These are phyloP conservation scores for Eudyptes chrysolophus DNA, from an alignment of 2,113 vertebrate species.

Conservation along the genomic window DNA sequence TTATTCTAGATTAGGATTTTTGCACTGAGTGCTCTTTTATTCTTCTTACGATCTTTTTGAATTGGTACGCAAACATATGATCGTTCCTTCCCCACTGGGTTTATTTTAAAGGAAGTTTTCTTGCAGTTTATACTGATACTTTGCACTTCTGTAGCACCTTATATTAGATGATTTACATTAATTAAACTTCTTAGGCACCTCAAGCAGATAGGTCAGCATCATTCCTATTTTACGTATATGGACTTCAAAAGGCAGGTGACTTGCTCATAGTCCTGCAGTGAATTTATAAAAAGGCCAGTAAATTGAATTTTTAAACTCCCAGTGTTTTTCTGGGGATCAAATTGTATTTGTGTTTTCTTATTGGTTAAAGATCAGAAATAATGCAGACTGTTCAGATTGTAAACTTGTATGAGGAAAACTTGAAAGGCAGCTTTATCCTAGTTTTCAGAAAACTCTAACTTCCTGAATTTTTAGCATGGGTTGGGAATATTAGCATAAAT, in stretches of 20 bases:
- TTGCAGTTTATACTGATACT: background rate
- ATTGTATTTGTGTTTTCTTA: background rate
- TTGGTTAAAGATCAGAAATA: background rate
- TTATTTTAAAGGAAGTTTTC: background rate
- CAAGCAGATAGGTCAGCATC: background rate
- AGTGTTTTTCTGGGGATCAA: background rate
- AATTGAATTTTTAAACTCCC: background rate
- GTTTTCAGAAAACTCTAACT: background rate
- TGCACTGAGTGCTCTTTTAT: background rate
- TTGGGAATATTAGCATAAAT: background rate
- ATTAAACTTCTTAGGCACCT: background rate
- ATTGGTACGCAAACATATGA: background rate
- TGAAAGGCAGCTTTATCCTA: background rate
- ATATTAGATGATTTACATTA: background rate
- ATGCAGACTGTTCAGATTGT: background rate
- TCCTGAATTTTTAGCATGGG: background rate
- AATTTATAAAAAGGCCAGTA: background rate
- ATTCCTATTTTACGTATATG: background rate
- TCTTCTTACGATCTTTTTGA: background rate
- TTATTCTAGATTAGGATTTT: background rate
- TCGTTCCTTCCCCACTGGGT: background rate
- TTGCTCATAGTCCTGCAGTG: conserved; percentile 38
- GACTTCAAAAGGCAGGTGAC: background rate
- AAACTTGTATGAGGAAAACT: background rate
- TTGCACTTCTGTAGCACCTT: conserved; percentile 59